Base-by-base conservation (phyloP, 2,797 vertebrate species). In the Typhlichthys eigenmanni region DNA sequence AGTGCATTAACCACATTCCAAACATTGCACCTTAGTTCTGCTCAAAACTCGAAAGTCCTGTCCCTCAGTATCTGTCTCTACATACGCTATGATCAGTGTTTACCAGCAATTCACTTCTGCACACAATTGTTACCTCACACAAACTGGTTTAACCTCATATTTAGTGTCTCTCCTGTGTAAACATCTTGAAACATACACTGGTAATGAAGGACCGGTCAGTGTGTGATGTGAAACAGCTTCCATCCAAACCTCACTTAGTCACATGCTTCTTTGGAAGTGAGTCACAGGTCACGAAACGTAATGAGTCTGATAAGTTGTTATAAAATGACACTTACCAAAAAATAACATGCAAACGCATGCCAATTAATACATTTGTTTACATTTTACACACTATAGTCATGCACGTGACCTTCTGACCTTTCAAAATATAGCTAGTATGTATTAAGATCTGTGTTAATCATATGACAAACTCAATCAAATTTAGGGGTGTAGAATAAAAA, bases 1-100 rank as follows among this genome's bases (percentile, higher is more conserved):
- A 43, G 38, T 9, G 38, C 38, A 43, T 69, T 12, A 63, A 49
- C 9, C 7, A 32, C 13, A 32, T n/a, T 32, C 24, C 11, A 13
- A 29, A 1, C 7, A 19, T 51, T 12, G 51, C 32, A n/a, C 4
- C 61, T 54, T 38, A 1, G 2, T 53, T 13, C 55, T 24, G 8
- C 54, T 43, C 38, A 62, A 50, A 85, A 89, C 89, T 70, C 80
- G 90, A 89, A 86, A 83, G 71, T 88, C 90, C 70, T 83, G 89
- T 83, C 89, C 55, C 6, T 63, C 59, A 76, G 86, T 77, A 74
- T 82, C 75, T 63, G 58, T 53, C 24, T 29, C 69, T 56, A 50
- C 32, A 32, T 80, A 82, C 72, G 80, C 29, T 14, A 66, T 19
- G 54, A 62, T 54, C 59, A 19, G 13, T 75, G 87, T 90, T 88